A percentile compares a stretch with the other conserved stretches of the same genome.
Conservation (phyloP, 1,140 invertebrate genomes). For the Matsumurasca onukii region DNA sequence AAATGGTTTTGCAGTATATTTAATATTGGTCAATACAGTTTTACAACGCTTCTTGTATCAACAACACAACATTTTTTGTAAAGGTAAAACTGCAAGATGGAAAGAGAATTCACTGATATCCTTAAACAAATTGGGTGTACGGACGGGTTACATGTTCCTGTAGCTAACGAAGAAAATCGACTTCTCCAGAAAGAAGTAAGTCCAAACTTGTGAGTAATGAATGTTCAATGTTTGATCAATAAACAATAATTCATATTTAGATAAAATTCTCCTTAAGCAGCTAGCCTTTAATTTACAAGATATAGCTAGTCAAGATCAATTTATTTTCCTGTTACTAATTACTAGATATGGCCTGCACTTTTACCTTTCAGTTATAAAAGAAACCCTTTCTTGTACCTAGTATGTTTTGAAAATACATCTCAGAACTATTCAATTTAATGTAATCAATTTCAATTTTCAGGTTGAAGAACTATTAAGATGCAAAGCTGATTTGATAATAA, state of each 20-base stretch:
- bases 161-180: constrained; percentile 70
- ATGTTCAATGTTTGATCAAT: neutral
- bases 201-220: neutral
- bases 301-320: too few species aligned
- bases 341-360: too few species aligned
- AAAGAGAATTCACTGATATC: constrained; percentile 55
- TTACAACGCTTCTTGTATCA: neutral
- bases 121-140: constrained; percentile 68
- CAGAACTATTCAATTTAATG: constrained; percentile 15
- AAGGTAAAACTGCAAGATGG: constrained; percentile 21
- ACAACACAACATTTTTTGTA: neutral
- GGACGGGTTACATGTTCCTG: constrained; percentile 67
- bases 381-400: neutral
- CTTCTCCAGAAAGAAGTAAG: constrained; percentile 59
- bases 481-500: constrained; percentile 39
- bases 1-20: neutral
- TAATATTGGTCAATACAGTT: neutral
- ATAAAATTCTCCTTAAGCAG: neutral
- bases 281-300: neutral
- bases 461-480: constrained; percentile 51
- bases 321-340: too few species aligned
- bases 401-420: neutral
- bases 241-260: neutral
- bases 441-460: constrained; percentile 29
- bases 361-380: too few species aligned